Base-by-base conservation (phyloP, 2,797 vertebrate species). In the Acrossocheilus wenchowensis region DNA sequence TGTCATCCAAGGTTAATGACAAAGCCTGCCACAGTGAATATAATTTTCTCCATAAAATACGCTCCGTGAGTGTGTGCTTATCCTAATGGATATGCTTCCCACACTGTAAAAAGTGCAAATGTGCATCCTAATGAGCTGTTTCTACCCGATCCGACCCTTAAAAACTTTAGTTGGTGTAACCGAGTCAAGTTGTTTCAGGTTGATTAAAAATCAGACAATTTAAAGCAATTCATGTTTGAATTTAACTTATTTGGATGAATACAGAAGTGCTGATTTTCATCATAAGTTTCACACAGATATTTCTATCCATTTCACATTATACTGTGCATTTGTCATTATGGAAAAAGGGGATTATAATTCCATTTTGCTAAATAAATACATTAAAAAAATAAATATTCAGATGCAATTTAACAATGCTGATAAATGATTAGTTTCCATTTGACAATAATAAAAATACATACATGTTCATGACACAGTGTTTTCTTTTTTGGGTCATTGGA, bases 1-100 rank as follows among this genome's bases (percentile, higher is more conserved):
- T 78, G 83, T 77, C 83, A 84, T 78, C 45, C 83, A 84, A 84
- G 83, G 73, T 78, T 77, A 84, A 84, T 84, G 73, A 54, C 72
- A 75, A 26, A 41, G 71, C 57, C 73, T 52, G 60, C 30, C 71
- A 75, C 41, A 74, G 41, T 75, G 71, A 75, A 57, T 74, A 66
- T 64, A 5, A 75, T 75, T 75, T 74, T 64, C 54, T 23, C 72
- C 41, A 48, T 74, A 62, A 84, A 84, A 66, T 17, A 39, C 0
- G 5, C 68, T 77, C 54, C 0, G 6, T 30, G 43, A 52, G 30
- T 52, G 23, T 11, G 43, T 84, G 72, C 73, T 41, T 64, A 77
- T 34, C 8, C 82, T 80, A 66, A 80, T 78, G 77, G 77, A 43
- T 26, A 43, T 2, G 54, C 77, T 62, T 78, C 77, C 77, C 77